Evolutionary conservation across 30 jellyfish, hydroid and myxozoan genomes (phyloP), one percentile per base, ranked within the genome.

Genomic region (Cassiopea xamachana): DNA sequence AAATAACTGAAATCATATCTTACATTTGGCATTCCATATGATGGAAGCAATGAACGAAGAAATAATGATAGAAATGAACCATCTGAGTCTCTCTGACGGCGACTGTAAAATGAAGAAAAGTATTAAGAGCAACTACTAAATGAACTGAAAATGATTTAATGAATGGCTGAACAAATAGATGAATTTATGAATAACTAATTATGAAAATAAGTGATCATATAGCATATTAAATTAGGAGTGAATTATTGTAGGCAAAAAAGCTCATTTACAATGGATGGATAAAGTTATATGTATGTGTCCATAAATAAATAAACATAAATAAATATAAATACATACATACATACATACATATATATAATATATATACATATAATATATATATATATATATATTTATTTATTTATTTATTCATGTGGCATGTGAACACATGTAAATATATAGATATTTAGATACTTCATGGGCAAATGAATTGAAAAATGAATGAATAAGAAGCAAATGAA

Each of bases 21-120:
- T 27, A 12, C 68, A 46, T 96, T 77, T 71, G 85, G 94, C 86
- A 71, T 73, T n/a, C 90, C 90, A 73, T 75, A 94, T 1, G 97
- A 85, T 12, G 98, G 98, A 78, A 94, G 55, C 69, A 94, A 69
- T 12, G 98, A 94, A 14, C 93, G 96, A 48, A 89, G 48, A 77
- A 94, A 94, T 82, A 94, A 73, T 13, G 98, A 86, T 18, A 94
- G 70, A 62, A 94, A 60, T 73, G 90, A 97, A 59, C 78, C 78
- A 49, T 55, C 93, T 9, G 83, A 27, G 44, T 27, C 90, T 72
- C 73, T 73, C 45, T 84, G 83, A 6, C 55, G 50, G 60, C 60
- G 1, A 68, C 94, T 88, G 17, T 47, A 4, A 64, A 13, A 64
- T 4, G 43, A 64, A 64, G 6, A 9, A 64, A 64, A 64, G 14